phyloP scores from a whole-genome alignment of 2,797 vertebrate species.

The Rhodeus uyekii region DNA sequence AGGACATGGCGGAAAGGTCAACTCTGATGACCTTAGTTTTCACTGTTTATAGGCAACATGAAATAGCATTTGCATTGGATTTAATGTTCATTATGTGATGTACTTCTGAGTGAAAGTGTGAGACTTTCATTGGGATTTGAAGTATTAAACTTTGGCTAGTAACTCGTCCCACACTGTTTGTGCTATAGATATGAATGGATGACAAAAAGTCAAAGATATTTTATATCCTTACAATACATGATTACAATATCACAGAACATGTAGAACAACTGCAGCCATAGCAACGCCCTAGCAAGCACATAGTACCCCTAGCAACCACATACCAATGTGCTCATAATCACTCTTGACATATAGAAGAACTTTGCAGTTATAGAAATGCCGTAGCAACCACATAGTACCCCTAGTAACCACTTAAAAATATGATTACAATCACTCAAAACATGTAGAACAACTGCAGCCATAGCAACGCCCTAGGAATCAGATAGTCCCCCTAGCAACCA shows the following conservation, averaged over 20 bases:
- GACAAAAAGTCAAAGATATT: no score
- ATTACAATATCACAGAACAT: no score
- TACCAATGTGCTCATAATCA: neutral
- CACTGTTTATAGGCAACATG: neutral
- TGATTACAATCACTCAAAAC: neutral
- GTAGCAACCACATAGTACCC: neutral
- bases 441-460: no score
- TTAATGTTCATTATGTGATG: neutral
- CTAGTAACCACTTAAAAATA: neutral
- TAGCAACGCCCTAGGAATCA: neutral
- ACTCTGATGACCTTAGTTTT: slow-evolving; percentile 21
- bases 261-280: neutral
- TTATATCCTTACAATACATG: no score
- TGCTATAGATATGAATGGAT: no score
- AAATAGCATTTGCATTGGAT: neutral
- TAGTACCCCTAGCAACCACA: neutral
- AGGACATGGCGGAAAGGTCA: slow-evolving; percentile 97
- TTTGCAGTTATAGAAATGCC: neutral
- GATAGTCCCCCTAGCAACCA: neutral
- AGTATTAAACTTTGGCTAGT: no score
- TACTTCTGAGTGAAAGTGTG: neutral
- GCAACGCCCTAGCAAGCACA: neutral
- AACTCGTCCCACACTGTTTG: no score
- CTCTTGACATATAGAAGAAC: neutral
- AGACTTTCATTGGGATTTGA: neutral